Conservation (phyloP, 1,140 invertebrate genomes). For the Chlorops oryzae region DNA sequence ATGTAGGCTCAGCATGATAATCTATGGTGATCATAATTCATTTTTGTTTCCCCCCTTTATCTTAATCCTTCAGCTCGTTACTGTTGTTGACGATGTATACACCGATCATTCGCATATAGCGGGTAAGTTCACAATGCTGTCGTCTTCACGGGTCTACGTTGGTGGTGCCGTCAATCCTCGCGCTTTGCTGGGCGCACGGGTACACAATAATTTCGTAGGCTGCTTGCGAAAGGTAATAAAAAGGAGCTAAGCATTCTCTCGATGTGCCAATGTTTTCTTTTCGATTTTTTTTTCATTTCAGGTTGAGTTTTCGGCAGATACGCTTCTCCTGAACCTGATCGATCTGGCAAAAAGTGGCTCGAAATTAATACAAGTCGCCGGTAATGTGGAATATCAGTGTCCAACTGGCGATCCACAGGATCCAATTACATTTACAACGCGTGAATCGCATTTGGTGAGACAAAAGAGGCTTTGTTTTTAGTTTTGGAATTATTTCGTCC, state of each 20-base stretch:
- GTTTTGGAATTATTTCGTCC: neutral
- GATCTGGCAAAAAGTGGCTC: conserved; percentile 79
- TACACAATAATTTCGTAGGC: conserved; percentile 87
- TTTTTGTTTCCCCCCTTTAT: neutral
- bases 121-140: conserved; percentile 84
- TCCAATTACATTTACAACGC: conserved; percentile 85
- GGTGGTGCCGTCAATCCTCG: conserved; percentile 81
- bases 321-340: conserved; percentile 78
- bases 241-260: too few relatives aligned
- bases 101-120: conserved; percentile 85
- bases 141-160: conserved; percentile 78
- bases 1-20: too few relatives aligned
- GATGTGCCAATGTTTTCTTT: too few relatives aligned
- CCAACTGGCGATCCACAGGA: conserved; percentile 77
- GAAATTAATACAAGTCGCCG: conserved; percentile 79
- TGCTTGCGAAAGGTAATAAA: conserved; percentile 90
- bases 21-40: neutral
- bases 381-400: conserved; percentile 84
- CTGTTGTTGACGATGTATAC: conserved; percentile 87
- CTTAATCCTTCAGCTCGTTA: conserved; percentile 65
- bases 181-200: conserved; percentile 72
- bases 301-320: conserved; percentile 89
- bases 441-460: conserved; percentile 79
- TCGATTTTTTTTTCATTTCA: conserved; percentile 44
- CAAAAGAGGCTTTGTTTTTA: neutral